These are phyloP conservation scores for Heliconius himera DNA, from an alignment of 1,140 invertebrate species.

Conservation along the genomic window DNA sequence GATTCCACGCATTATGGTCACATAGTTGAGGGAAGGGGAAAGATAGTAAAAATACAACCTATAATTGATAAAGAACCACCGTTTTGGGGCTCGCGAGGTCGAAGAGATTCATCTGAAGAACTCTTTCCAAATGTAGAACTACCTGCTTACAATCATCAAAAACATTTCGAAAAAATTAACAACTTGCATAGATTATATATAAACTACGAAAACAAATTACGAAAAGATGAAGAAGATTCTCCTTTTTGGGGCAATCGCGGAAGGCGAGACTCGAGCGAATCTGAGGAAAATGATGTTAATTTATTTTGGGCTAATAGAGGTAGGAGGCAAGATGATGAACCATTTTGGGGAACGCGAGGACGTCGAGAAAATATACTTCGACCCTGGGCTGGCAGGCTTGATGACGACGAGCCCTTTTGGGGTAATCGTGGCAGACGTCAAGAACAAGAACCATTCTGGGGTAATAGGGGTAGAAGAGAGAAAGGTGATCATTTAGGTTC, in stretches of 20 bases:
- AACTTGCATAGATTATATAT: constrained; percentile 24
- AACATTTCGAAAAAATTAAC: constrained; percentile 29
- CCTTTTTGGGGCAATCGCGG: constrained; percentile 65
- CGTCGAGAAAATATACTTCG: constrained; percentile 48
- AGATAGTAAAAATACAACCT: constrained; percentile 26
- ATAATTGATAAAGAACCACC: constrained; percentile 52
- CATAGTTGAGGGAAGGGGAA: constrained; percentile 16
- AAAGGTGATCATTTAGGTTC: constrained; percentile 55
- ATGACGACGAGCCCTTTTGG: constrained; percentile 61
- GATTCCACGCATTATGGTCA: constrained; percentile 19
- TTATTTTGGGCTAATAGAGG: constrained; percentile 51
- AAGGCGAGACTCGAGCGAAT: constrained; percentile 45
- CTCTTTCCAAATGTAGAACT: constrained; percentile 38
- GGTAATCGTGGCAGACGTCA: constrained; percentile 62
- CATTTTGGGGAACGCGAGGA: constrained; percentile 56
- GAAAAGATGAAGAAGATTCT: constrained; percentile 46
- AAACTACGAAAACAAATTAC: constrained; percentile 40
- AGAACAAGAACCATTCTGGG: constrained; percentile 65
- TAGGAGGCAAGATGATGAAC: constrained; percentile 51
- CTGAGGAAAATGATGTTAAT: constrained; percentile 33
- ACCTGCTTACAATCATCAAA: constrained; percentile 40
- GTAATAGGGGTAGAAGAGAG: constrained; percentile 54
- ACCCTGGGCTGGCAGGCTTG: constrained; percentile 58
- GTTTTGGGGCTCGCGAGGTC: constrained; percentile 68
- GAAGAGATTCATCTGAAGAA: constrained; percentile 58